Evolutionary conservation across 2,888 invertebrate species (phyloP).

Genomic region (Gymnocheta viridis): DNA sequence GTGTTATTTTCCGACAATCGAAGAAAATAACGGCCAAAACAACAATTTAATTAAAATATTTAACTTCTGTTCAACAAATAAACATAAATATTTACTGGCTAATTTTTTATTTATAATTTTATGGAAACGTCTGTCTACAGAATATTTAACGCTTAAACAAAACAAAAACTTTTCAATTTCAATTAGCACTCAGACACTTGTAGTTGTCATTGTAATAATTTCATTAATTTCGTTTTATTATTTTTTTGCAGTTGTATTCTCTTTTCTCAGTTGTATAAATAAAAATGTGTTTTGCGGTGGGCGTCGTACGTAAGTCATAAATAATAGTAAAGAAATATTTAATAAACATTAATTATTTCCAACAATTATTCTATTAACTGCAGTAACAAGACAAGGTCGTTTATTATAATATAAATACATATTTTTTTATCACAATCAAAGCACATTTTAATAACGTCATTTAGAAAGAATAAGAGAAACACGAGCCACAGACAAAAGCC

Average conservation of each 20-base stretch:
- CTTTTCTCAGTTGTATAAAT: slow-evolving; percentile 1
- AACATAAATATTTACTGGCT: slow-evolving; percentile 6
- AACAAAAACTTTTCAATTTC: slow-evolving; percentile 32
- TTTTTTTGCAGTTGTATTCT: background rate
- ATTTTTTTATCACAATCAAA: slow-evolving; percentile 45
- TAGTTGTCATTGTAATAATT: slow-evolving; percentile 49
- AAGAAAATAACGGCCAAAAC: background rate
- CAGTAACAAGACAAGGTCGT: slow-evolving; percentile 56
- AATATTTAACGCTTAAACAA: slow-evolving; percentile 10
- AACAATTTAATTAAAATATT: slow-evolving; percentile 10
- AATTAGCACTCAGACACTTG: slow-evolving; percentile 59
- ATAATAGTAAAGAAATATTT: slow-evolving; percentile 36
- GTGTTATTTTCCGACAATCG: too few relatives aligned
- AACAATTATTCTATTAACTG: slow-evolving; percentile 36
- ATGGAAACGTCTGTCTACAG: background rate
- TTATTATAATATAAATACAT: background rate
- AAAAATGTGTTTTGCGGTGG: slow-evolving; percentile 35
- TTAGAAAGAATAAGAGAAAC: slow-evolving; percentile 18
- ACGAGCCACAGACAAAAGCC: background rate
- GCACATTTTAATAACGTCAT: slow-evolving; percentile 59
- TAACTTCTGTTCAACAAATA: slow-evolving; percentile 23
- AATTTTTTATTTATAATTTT: background rate
- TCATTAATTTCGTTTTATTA: slow-evolving; percentile 20
- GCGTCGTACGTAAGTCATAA: slow-evolving; percentile 36
- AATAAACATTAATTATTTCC: slow-evolving; percentile 41